Percentiles rank a stretch among this genome's conserved stretches.
phyloP scores from a whole-genome alignment of 2,888 invertebrate species.

The Coleophora deauratella region DNA sequence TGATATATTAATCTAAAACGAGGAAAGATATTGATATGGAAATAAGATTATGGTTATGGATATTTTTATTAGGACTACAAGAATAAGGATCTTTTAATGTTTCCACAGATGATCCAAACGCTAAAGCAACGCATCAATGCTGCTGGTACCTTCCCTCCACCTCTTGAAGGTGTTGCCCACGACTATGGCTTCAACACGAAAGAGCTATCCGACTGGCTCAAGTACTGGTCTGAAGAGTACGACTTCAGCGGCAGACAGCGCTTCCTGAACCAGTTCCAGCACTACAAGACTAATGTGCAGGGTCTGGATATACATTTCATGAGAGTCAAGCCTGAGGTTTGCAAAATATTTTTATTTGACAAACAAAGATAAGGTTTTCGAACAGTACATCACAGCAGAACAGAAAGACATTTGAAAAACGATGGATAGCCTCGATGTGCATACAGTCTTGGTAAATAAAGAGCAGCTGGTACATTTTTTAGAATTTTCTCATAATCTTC shows the following conservation, averaged over 20 bases:
- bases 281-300: constrained; percentile 85
- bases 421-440: background rate
- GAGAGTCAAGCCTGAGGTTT: constrained; percentile 75
- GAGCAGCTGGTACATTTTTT: no score
- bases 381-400: background rate
- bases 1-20: no score
- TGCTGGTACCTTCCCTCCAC: constrained; percentile 51
- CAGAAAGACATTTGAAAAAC: background rate
- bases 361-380: background rate
- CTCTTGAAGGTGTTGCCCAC: constrained; percentile 76
- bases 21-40: no score
- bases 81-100: no score
- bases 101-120: constrained; percentile 25
- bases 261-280: constrained; percentile 81
- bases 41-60: no score
- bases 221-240: constrained; percentile 86
- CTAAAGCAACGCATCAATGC: constrained; percentile 24
- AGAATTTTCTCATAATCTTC: no score
- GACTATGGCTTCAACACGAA: constrained; percentile 87
- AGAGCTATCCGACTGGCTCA: constrained; percentile 75
- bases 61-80: no score
- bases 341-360: constrained; percentile 10
- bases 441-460: no score
- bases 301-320: constrained; percentile 83
- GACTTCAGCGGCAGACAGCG: constrained; percentile 76